phyloP scores from a whole-genome alignment of 2,888 invertebrate species.

The Hyalella azteca region DNA sequence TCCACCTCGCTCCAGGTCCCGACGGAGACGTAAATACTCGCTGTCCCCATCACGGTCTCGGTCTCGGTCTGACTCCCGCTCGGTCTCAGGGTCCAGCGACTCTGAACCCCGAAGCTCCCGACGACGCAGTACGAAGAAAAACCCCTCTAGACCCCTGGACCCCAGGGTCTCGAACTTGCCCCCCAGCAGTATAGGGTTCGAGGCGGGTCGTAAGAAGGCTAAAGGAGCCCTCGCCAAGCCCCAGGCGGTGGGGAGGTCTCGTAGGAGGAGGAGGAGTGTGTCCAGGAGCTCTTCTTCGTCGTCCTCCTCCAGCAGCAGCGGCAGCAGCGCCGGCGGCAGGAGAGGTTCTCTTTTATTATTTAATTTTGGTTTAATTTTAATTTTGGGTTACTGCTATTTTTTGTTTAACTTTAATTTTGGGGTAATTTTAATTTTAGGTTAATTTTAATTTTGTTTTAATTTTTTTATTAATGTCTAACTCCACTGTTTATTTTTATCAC shows the following conservation, averaged over 20 bases:
- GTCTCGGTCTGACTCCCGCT: slow-evolving; percentile 36
- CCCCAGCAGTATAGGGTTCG: slow-evolving; percentile 32
- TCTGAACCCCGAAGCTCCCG: background rate
- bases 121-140: no score
- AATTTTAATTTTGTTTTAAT: no score
- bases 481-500: no score
- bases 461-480: no score
- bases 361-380: no score
- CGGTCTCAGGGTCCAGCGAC: slow-evolving; percentile 13
- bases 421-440: no score
- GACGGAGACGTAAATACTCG: slow-evolving; percentile 27
- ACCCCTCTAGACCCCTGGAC: slow-evolving; percentile 12
- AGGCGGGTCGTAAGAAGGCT: slow-evolving; percentile 1
- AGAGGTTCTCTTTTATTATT: no score
- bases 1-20: background rate
- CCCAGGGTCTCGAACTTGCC: slow-evolving; percentile 41
- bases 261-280: background rate
- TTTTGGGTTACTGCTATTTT: no score
- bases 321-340: background rate
- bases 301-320: slow-evolving; percentile 31
- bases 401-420: no score
- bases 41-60: slow-evolving; percentile 48
- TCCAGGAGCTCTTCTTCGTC: slow-evolving; percentile 7
- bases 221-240: background rate
- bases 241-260: background rate